Conservation (phyloP, 1,140 invertebrate genomes). For the Drosophila repleta region DNA sequence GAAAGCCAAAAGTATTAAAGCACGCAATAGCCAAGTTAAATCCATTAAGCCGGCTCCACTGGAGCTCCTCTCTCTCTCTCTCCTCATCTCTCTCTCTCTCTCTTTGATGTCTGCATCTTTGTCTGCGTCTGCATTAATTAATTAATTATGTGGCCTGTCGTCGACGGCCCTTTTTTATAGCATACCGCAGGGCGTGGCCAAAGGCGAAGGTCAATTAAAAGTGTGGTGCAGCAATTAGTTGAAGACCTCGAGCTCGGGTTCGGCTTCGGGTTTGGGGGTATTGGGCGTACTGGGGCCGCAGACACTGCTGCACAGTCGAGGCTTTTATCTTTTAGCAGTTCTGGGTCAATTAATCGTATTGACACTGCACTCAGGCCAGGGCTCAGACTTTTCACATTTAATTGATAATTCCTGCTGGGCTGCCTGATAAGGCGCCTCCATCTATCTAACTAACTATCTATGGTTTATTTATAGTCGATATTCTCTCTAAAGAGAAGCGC, state of each 20-base stretch:
- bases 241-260: slow-evolving; percentile 7
- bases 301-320: not conserved
- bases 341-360: slow-evolving; percentile 62
- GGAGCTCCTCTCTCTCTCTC: not conserved
- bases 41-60: slow-evolving; percentile 58
- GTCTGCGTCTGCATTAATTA: slow-evolving; percentile 53
- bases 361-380: slow-evolving; percentile 62
- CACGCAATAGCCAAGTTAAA: slow-evolving; percentile 72
- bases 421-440: slow-evolving; percentile 49
- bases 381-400: slow-evolving; percentile 59
- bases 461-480: slow-evolving; percentile 66
- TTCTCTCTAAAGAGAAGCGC: slow-evolving; percentile 41
- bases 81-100: not conserved
- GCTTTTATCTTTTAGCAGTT: slow-evolving; percentile 55
- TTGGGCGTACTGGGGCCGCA: not conserved
- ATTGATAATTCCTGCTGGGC: slow-evolving; percentile 72
- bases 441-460: not conserved
- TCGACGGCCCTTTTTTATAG: slow-evolving; percentile 32
- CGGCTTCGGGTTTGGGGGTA: too few relatives aligned
- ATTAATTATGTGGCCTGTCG: slow-evolving; percentile 58
- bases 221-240: slow-evolving; percentile 65
- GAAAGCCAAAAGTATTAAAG: slow-evolving; percentile 50
- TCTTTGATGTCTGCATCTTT: not conserved
- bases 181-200: slow-evolving; percentile 37
- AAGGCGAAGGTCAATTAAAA: slow-evolving; percentile 75